A percentile compares a stretch with the other conserved stretches of the same genome.
Conservation (phyloP, 2,113 vertebrate genomes). For the Trichechus manatus region DNA sequence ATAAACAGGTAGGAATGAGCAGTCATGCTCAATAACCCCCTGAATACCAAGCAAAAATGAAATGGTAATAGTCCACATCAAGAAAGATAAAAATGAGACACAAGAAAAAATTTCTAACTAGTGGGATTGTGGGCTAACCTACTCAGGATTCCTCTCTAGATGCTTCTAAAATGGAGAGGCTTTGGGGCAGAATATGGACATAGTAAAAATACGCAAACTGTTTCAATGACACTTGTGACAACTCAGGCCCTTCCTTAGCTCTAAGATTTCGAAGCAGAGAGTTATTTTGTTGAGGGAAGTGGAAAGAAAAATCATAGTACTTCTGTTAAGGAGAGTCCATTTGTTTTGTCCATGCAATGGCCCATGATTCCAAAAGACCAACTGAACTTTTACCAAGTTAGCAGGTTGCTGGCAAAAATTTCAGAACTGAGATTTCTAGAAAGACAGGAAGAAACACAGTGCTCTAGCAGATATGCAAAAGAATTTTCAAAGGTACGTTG, state of each 20-base stretch:
- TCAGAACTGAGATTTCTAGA: constrained; percentile 32
- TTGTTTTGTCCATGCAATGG: neutral
- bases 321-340: neutral
- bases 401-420: neutral
- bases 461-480: constrained; percentile 18
- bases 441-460: constrained; percentile 10
- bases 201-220: neutral
- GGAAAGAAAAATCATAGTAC: neutral
- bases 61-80: neutral
- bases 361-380: neutral
- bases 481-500: neutral
- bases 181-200: neutral
- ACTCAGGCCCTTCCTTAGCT: neutral
- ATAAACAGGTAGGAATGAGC: neutral
- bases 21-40: neutral
- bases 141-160: neutral
- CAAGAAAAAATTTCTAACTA: neutral
- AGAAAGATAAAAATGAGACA: neutral
- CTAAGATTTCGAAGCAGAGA: neutral
- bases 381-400: constrained; percentile 2
- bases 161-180: constrained; percentile 18
- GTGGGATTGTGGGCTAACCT: neutral
- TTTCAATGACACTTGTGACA: neutral
- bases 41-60: neutral
- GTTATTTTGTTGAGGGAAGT: neutral